These are phyloP conservation scores for Ivindomyrus marchei DNA, from an alignment of 2,113 vertebrate species.

Conservation along the genomic window DNA sequence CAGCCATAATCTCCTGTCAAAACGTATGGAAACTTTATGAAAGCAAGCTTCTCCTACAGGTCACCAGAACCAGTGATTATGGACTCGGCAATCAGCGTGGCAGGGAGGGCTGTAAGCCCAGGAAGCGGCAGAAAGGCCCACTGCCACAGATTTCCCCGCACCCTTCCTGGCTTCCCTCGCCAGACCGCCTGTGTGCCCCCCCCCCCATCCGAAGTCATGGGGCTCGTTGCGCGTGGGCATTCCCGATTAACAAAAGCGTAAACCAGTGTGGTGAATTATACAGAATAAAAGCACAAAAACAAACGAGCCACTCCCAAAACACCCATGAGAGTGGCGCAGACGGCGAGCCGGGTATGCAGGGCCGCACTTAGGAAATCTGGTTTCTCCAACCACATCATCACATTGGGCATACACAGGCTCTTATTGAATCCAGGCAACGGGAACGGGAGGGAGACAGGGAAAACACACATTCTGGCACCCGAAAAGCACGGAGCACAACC, in stretches of 20 bases:
- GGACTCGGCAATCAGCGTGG: conserved; percentile 31
- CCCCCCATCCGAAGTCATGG: neutral
- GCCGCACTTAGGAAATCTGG: conserved; percentile 77
- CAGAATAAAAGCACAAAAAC: conserved; percentile 30
- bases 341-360: conserved; percentile 65
- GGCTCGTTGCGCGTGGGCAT: neutral
- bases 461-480: conserved; percentile 69
- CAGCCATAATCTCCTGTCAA: conserved; percentile 39
- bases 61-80: conserved; percentile 37
- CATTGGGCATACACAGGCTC: conserved; percentile 78
- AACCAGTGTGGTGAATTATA: conserved; percentile 57
- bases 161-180: conserved; percentile 3
- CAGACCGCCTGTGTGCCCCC: neutral
- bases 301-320: conserved; percentile 22
- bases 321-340: conserved; percentile 27
- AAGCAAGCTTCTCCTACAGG: conserved; percentile 15
- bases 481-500: conserved; percentile 64
- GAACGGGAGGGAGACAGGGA: conserved; percentile 60
- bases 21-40: conserved; percentile 32
- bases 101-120: conserved; percentile 35
- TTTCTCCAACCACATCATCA: conserved; percentile 85
- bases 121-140: conserved; percentile 33
- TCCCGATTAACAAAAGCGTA: conserved; percentile 30
- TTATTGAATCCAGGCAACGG: conserved; percentile 93
- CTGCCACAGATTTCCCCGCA: conserved; percentile 34